Conservation (phyloP, 2,797 vertebrate species). For the Peromyscus aztecus region DNA sequence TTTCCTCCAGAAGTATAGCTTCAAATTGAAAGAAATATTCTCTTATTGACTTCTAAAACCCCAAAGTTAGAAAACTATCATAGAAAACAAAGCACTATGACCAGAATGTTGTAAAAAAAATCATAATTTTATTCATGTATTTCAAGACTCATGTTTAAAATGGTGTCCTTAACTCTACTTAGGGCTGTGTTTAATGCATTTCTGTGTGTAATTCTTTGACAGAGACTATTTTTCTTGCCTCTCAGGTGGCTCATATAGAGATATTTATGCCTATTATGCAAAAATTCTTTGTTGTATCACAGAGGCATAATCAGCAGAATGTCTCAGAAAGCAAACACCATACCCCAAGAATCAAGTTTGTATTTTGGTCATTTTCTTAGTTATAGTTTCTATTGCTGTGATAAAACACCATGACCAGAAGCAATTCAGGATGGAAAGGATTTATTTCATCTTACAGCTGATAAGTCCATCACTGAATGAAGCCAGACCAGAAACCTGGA, state of each 20-base stretch:
- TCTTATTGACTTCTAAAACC: constrained; percentile 77
- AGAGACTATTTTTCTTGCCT: constrained; percentile 86
- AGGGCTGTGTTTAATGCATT: constrained; percentile 85
- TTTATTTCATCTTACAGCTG: neutral
- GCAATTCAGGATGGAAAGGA: neutral
- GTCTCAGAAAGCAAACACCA: constrained; percentile 78
- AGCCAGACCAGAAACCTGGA: neutral
- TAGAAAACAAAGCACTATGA: constrained; percentile 33
- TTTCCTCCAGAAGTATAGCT: constrained; percentile 74
- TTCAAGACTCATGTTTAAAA: constrained; percentile 73
- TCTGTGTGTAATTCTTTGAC: constrained; percentile 85
- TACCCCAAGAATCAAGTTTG: constrained; percentile 79
- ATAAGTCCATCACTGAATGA: neutral
- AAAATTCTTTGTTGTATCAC: constrained; percentile 84
- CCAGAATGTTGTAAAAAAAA: constrained; percentile 73
- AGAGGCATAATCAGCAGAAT: constrained; percentile 85
- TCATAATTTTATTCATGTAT: constrained; percentile 85
- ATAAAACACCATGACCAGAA: neutral
- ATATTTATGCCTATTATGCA: constrained; percentile 86
- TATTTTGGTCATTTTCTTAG: neutral
- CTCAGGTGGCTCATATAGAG: constrained; percentile 82
- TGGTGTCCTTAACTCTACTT: constrained; percentile 56
- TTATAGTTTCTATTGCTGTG: neutral
- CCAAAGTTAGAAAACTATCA: constrained; percentile 81
- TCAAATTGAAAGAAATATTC: constrained; percentile 81